phyloP scores from a whole-genome alignment of 92 coral and sea anemone species.

The Paragorgia papillata region DNA sequence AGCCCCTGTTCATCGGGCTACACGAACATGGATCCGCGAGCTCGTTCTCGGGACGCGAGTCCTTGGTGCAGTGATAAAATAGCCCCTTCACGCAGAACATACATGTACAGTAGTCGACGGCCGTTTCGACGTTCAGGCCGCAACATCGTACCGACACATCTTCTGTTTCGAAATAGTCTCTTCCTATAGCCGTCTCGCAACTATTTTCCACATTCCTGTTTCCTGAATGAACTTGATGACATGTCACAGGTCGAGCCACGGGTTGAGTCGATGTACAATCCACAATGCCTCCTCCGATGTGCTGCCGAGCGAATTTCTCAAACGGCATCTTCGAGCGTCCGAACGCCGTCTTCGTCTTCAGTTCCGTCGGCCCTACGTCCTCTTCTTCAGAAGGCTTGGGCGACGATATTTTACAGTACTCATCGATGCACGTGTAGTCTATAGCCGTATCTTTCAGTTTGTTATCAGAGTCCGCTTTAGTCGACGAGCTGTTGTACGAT shows the following conservation, averaged over 20 bases:
- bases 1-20: conserved; percentile 29
- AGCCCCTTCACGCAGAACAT: conserved; percentile 91
- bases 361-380: background rate
- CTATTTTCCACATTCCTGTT: background rate
- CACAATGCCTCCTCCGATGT: conserved; percentile 30
- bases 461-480: background rate
- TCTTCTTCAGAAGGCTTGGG: background rate
- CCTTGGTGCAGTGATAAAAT: conserved; percentile 93
- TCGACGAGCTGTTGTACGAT: background rate
- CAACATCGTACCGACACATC: conserved; percentile 27
- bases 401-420: conserved; percentile 32
- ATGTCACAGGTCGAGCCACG: background rate
- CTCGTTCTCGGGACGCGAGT: conserved; percentile 62
- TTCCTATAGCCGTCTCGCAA: background rate
- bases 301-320: conserved; percentile 24
- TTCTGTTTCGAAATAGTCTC: conserved; percentile 5
- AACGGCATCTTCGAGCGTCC: conserved; percentile 35
- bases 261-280: conserved; percentile 13
- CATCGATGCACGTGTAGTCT: conserved; percentile 25
- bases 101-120: conserved; percentile 87
- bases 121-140: conserved; percentile 29
- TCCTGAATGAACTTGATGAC: conserved; percentile 4
- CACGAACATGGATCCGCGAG: conserved; percentile 58
- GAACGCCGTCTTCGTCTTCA: conserved; percentile 31
- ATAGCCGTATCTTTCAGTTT: conserved; percentile 18